These are phyloP conservation scores for Pseudochirops cupreus DNA, from an alignment of 2,797 vertebrate species.

Conservation along the genomic window DNA sequence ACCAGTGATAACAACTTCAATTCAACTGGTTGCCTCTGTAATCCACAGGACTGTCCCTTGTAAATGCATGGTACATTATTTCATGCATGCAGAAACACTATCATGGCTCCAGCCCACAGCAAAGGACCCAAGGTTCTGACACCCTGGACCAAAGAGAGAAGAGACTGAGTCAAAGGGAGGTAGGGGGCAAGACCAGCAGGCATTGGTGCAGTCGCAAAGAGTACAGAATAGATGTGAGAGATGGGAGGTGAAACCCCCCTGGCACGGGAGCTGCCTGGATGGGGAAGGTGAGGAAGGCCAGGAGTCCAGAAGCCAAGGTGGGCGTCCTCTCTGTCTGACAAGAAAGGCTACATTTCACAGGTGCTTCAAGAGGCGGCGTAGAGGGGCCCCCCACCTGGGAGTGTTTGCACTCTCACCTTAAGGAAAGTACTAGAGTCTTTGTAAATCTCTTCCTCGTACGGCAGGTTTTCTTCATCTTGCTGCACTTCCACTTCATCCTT, in stretches of 20 bases:
- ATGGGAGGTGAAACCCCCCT: background rate
- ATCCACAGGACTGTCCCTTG: background rate
- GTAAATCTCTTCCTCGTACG: constrained; percentile 96
- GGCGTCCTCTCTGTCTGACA: background rate
- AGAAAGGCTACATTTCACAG: background rate
- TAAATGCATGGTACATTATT: background rate
- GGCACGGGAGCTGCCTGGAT: background rate
- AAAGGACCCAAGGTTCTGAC: background rate
- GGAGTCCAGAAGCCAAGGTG: background rate
- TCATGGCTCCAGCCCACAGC: background rate
- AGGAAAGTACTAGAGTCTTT: constrained; percentile 99
- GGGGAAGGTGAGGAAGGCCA: background rate
- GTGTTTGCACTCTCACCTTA: constrained; percentile 87
- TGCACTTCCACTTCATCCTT: constrained; percentile 96
- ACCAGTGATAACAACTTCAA: background rate
- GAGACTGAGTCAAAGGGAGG: background rate
- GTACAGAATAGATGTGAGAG: background rate
- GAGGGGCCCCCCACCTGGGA: background rate
- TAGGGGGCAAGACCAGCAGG: background rate
- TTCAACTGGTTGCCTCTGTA: background rate
- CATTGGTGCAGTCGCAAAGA: background rate
- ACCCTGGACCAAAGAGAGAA: background rate
- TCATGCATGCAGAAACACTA: background rate
- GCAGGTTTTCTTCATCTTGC: constrained; percentile 93
- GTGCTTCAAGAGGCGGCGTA: constrained; percentile 37